Percentiles rank a stretch among this genome's conserved stretches.
Conservation (phyloP, 2,113 vertebrate species). For the Nycticebus coucang region DNA sequence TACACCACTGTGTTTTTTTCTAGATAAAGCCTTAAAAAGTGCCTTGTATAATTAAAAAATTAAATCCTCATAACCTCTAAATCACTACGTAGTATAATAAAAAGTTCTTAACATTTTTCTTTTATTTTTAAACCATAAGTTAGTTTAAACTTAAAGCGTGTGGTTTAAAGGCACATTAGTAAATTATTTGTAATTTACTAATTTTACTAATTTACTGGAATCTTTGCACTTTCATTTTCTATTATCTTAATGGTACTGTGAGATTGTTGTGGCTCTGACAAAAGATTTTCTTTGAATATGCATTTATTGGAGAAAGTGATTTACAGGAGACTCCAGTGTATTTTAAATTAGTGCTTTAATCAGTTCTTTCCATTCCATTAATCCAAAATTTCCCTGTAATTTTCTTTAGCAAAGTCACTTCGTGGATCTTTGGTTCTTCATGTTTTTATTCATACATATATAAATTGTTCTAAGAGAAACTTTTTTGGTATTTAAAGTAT, state of each 20-base stretch:
- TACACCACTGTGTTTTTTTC: slow-evolving; percentile 57
- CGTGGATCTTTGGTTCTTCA: slow-evolving; percentile 40
- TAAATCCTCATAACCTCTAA: slow-evolving; percentile 70
- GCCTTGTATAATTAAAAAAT: slow-evolving; percentile 70
- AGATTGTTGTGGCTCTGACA: slow-evolving; percentile 55
- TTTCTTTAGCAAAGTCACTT: slow-evolving; percentile 70
- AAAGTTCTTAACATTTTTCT: slow-evolving; percentile 51
- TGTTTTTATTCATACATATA: slow-evolving; percentile 64
- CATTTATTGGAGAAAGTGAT: slow-evolving; percentile 50
- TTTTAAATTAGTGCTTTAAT: slow-evolving; percentile 51
- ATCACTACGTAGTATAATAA: slow-evolving; percentile 57
- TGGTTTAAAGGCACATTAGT: slow-evolving; percentile 59
- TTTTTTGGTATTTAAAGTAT: slow-evolving; percentile 69
- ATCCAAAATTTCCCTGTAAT: slow-evolving; percentile 51
- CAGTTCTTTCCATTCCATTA: slow-evolving; percentile 51
- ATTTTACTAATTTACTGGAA: too few relatives aligned
- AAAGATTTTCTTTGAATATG: slow-evolving; percentile 61
- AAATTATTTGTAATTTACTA: slow-evolving; percentile 67
- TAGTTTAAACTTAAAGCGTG: slow-evolving; percentile 51
- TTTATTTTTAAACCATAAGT: slow-evolving; percentile 48
- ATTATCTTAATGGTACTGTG: slow-evolving; percentile 63
- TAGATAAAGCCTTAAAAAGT: slow-evolving; percentile 59
- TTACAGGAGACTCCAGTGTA: neutral
- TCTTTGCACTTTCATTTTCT: slow-evolving; percentile 49
- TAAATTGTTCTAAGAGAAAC: slow-evolving; percentile 60